Evolutionary conservation across 1,140 invertebrate species (phyloP).

Genomic region (Formica exsecta): DNA sequence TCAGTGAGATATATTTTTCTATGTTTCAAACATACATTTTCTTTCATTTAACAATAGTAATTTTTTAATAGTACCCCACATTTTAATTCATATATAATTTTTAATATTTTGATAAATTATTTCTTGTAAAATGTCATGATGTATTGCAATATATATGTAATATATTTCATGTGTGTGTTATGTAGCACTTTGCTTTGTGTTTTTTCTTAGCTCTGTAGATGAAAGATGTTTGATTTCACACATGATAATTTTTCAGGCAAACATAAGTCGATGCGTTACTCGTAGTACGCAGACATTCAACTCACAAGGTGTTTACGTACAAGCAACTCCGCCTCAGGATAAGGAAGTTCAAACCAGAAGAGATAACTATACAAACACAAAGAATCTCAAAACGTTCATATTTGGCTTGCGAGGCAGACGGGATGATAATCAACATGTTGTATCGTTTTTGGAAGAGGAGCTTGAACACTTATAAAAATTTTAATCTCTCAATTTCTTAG

Average conservation of each 20-base stretch:
- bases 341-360: slow-evolving; percentile 87
- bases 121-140: not conserved
- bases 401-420: slow-evolving; percentile 87
- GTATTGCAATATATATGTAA: not conserved
- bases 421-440: slow-evolving; percentile 69
- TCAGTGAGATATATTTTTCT: not conserved
- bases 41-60: not conserved
- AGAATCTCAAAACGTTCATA: slow-evolving; percentile 85
- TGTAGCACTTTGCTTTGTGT: not conserved
- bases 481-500: not conserved
- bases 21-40: not conserved
- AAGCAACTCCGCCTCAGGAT: slow-evolving; percentile 86
- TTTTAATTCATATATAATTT: not conserved
- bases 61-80: not conserved
- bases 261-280: slow-evolving; percentile 87
- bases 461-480: slow-evolving; percentile 64
- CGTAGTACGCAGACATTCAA: slow-evolving; percentile 89
- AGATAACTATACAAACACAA: slow-evolving; percentile 87
- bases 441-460: slow-evolving; percentile 73
- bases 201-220: not conserved
- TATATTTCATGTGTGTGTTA: not conserved
- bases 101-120: slow-evolving; percentile 4
- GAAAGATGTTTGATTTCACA: slow-evolving; percentile 25
- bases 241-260: slow-evolving; percentile 83
- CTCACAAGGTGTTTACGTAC: slow-evolving; percentile 86